Base-by-base conservation (phyloP, 1,140 invertebrate genomes). In the Ips typographus region DNA sequence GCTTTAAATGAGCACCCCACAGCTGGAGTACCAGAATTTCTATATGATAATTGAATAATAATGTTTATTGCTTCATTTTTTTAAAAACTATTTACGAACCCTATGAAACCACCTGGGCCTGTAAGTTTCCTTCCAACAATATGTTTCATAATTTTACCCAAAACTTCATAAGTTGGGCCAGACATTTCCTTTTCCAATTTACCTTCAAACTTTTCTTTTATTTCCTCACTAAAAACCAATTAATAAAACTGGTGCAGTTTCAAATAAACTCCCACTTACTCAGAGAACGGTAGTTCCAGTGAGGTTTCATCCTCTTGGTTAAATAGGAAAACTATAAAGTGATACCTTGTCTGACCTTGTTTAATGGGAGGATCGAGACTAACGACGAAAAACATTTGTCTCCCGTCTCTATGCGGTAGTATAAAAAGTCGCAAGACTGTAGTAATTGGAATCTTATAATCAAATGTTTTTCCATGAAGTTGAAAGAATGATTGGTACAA, bases 391-490 rank as follows among this genome's bases (percentile, higher is more conserved):
- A 95, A 99, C 86, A 96, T 97, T 82, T 99, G 97, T 4, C 98
- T 84, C n/a, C 89, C 92, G 84, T 99, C 98, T 80, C 97, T 98
- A 79, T 99, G 97, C 0, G 97, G 98, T 56, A 99, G 83, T 38
- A 99, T 84, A 78, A 99, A 99, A 4, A 99, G 80, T 38, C 98
- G 87, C 4, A 98, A 83, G 7, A 99, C 95, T 0, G 96, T 98
- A 1, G 94, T 94, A 87, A 97, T 94, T 0, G 97, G 95, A 74
- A 99, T 98, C 83, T 99, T 99, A 83, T 99, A 99, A 84, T 99
- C 98, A 81, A 98, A 99, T 1, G 98, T 99, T 88, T 99, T 99
- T 82, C 98, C 98, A 80, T 99, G 98, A 61, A 99, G 89, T 84
- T 99, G 97, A 77, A 99, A 93, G 82, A 99, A 99, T 1, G 94